A percentile compares a stretch with the other conserved stretches of the same genome.
Conservation (phyloP, 2,113 vertebrate genomes). For the Caracal caracal region DNA sequence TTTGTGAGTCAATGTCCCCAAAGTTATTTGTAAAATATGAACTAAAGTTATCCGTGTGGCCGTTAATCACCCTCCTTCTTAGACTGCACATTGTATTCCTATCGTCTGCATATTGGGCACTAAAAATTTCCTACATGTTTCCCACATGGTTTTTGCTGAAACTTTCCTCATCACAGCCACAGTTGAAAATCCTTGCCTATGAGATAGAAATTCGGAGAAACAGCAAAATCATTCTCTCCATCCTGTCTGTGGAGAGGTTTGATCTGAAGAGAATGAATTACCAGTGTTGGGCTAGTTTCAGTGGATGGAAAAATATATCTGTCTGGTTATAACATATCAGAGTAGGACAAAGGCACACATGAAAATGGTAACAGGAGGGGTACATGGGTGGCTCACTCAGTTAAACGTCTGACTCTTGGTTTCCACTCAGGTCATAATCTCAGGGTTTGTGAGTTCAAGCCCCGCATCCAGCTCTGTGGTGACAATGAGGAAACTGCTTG, state of each 20-base stretch:
- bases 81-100: neutral
- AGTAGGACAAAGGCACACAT: neutral
- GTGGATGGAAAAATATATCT: neutral
- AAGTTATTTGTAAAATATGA: slow-evolving; percentile 26
- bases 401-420: too few relatives aligned
- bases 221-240: neutral
- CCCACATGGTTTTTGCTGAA: slow-evolving; percentile 43
- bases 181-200: slow-evolving; percentile 39
- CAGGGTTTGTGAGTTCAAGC: too few relatives aligned
- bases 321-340: neutral
- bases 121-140: slow-evolving; percentile 33
- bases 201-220: slow-evolving; percentile 22
- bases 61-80: neutral
- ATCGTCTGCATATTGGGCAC: neutral
- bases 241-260: slow-evolving; percentile 29
- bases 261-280: slow-evolving; percentile 12
- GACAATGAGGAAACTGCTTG: too few relatives aligned
- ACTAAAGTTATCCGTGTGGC: neutral
- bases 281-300: neutral
- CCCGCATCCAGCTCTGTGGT: too few relatives aligned
- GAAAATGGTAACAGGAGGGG: neutral
- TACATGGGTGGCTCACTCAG: too few relatives aligned
- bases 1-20: neutral
- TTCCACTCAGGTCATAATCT: too few relatives aligned
- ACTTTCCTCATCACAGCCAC: neutral